Base-by-base conservation (phyloP, 2,797 vertebrate species). In the Myoxocephalus aenaeus region DNA sequence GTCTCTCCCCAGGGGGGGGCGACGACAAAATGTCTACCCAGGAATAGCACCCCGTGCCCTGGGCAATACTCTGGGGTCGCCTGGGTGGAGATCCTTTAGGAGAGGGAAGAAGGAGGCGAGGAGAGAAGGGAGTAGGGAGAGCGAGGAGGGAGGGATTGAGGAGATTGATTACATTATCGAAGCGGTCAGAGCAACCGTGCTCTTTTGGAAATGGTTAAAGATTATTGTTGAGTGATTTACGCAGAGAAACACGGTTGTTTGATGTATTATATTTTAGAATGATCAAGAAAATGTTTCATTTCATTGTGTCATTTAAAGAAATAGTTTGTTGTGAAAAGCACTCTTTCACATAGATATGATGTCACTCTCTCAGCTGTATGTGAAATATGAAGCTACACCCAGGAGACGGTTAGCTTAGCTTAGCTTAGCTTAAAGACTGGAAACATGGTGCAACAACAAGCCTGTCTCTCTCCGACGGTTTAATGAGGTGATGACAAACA, bases 21-120 rank as follows among this genome's bases (percentile, higher is more conserved):
- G 20, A 73, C n/a, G 18, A 38, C 57, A 75, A 70, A 71, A 44
- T 53, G 11, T 58, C 65, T 73, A 32, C 81, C 78, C 84, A 90
- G 81, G 86, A 92, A 90, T 89, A 90, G 87, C 22, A 51, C 38
- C 5, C 66, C 56, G 20, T 20, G 71, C 54, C 65, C 27, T 53
- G 75, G 73, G 68, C 40, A n/a, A 73, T 32, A 12, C 56, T 77
- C 15, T 17, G 15, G 62, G 74, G 62, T 78, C 9, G 17, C 62
- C 75, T 73, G 74, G 62, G 74, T 74, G 65, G 80, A 73, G 79
- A 56, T 56, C 36, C 46, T 54, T n/a, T 36, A 61, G 66, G 27
- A 63, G 8, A 20, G 14, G 50, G 14, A 18, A 18, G 7, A 5
- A 22, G 40, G 61, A 57, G 50, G 64, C 61, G 58, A n/a, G 25